phyloP scores from a whole-genome alignment of 2,113 vertebrate genomes.

The Apodemus speciosus region DNA sequence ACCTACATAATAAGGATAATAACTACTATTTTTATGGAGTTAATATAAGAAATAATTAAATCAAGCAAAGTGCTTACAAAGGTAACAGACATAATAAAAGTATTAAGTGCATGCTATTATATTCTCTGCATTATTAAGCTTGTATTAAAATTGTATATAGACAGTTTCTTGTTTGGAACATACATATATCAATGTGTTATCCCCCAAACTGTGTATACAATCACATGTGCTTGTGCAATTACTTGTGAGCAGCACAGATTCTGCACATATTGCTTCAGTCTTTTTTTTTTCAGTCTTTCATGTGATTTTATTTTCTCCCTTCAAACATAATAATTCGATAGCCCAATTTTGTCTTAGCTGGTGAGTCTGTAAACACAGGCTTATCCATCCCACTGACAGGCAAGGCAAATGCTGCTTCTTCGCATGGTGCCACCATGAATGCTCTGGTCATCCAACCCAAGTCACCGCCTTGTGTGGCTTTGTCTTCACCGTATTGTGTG shows the following conservation, averaged over 20 bases:
- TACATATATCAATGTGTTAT: background rate
- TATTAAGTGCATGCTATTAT: background rate
- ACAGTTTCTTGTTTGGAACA: constrained; percentile 14
- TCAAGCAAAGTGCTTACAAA: background rate
- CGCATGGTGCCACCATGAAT: too few species aligned
- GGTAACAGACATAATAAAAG: background rate
- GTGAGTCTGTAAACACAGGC: too few species aligned
- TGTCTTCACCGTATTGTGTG: too few species aligned
- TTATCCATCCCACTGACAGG: too few species aligned
- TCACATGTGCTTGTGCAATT: too few species aligned
- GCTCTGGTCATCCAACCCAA: too few species aligned
- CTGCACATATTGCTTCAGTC: background rate
- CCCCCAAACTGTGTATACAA: background rate
- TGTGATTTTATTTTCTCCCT: too few species aligned
- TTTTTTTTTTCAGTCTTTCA: background rate
- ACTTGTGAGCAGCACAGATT: background rate
- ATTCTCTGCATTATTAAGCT: background rate
- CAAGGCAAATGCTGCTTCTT: too few species aligned
- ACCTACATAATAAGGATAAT: background rate
- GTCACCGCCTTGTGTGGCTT: too few species aligned
- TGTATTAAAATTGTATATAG: background rate
- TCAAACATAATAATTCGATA: too few species aligned
- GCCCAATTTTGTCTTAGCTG: too few species aligned
- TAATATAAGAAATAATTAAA: background rate
- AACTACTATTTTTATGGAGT: background rate